These are phyloP conservation scores for Picus viridis DNA, from an alignment of 2,797 vertebrate genomes.

Conservation along the genomic window DNA sequence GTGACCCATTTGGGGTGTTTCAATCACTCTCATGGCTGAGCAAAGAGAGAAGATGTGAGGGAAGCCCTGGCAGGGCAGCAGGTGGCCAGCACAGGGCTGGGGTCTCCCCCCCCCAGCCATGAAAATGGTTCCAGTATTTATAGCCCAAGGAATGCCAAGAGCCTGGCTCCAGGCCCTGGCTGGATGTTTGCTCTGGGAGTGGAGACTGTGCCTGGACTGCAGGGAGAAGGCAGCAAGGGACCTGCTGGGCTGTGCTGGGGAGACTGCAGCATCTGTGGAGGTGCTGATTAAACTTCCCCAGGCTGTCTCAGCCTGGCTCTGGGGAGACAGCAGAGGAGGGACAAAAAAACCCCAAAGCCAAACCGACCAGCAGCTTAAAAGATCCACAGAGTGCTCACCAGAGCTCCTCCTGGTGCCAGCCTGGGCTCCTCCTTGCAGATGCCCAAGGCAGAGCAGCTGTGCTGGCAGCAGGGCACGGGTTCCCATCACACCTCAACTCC, in stretches of 20 bases:
- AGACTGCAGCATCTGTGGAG: not conserved
- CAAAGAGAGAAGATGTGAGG: not conserved
- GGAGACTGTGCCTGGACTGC: accelerated
- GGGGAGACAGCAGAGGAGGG: not conserved
- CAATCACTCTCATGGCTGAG: not conserved
- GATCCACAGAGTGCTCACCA: not conserved
- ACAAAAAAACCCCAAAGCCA: no score
- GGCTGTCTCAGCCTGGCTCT: not conserved
- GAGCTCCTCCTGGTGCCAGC: not conserved
- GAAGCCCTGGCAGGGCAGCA: not conserved
- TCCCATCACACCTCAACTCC: not conserved
- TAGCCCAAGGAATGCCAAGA: not conserved
- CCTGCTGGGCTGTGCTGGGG: accelerated
- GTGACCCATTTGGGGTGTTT: accelerated
- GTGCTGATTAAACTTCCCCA: not conserved
- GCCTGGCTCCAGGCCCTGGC: not conserved
- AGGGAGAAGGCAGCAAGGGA: not conserved
- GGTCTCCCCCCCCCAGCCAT: not conserved
- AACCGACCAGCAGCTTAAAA: not conserved
- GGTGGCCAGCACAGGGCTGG: accelerated
- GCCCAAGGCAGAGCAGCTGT: not conserved
- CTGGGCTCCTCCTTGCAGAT: not conserved
- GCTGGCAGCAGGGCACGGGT: not conserved
- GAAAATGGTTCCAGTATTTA: not conserved
- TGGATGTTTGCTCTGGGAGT: not conserved